Percentiles rank a stretch among this genome's conserved stretches.
phyloP scores from a whole-genome alignment of 2,113 vertebrate genomes.

The Passer montanus region DNA sequence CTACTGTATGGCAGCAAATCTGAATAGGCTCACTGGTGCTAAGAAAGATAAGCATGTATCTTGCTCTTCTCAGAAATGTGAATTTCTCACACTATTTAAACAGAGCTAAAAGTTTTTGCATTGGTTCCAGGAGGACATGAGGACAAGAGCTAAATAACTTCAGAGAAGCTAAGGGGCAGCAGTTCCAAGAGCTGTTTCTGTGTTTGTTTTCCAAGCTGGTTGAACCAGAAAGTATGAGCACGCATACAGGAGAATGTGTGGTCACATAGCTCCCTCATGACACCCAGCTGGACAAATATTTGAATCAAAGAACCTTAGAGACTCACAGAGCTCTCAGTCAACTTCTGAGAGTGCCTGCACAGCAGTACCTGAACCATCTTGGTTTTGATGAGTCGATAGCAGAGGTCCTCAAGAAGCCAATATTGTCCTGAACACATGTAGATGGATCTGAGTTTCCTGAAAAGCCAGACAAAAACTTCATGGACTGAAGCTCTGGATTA shows the following conservation, averaged over 20 bases:
- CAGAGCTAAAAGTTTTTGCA: background rate
- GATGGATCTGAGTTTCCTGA: background rate
- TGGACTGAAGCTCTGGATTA: background rate
- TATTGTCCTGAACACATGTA: background rate
- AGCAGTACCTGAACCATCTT: background rate
- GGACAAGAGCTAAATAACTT: background rate
- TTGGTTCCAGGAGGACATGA: background rate
- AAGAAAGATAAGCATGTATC: background rate
- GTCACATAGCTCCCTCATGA: background rate
- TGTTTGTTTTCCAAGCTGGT: background rate
- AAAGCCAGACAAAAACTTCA: background rate
- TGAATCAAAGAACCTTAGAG: background rate
- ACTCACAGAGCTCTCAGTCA: background rate
- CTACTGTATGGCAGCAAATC: background rate
- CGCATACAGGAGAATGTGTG: background rate
- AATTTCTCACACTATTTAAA: background rate
- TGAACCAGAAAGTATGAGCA: background rate
- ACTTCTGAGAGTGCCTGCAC: background rate
- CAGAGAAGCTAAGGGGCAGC: background rate
- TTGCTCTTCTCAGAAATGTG: background rate
- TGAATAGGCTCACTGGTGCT: background rate
- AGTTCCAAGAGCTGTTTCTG: background rate
- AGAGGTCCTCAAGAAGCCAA: background rate
- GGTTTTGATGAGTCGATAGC: background rate
- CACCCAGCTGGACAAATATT: constrained; percentile 24